phyloP scores from a whole-genome alignment of 2,797 vertebrate genomes.

The Saguinus oedipus region DNA sequence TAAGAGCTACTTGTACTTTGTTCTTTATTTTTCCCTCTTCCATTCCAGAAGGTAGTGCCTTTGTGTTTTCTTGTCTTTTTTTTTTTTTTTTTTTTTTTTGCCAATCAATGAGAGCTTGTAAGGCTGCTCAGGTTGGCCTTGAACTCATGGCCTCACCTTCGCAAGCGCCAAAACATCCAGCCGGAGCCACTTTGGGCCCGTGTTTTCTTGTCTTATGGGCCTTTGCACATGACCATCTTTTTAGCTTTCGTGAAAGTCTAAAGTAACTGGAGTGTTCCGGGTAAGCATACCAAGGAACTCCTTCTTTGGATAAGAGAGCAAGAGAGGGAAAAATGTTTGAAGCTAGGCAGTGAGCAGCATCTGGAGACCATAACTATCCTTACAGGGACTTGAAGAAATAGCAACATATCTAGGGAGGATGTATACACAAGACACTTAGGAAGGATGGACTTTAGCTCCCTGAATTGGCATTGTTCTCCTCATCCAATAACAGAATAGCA shows the following conservation, averaged over 20 bases:
- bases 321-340: not conserved
- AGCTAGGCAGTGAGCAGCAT: not conserved
- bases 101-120: too few species aligned
- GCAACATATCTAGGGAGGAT: not conserved
- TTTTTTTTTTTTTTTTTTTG: too few species aligned
- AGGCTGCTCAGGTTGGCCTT: too few species aligned
- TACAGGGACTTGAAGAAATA: not conserved
- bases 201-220: not conserved
- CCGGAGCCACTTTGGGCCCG: too few species aligned
- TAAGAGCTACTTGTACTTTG: not conserved
- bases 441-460: not conserved
- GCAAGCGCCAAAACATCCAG: too few species aligned
- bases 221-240: not conserved
- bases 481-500: not conserved
- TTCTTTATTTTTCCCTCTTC: not conserved
- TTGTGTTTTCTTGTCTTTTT: not conserved
- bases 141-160: too few species aligned
- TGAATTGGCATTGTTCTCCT: not conserved
- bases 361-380: not conserved
- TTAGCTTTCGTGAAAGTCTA: slow-evolving; percentile 2
- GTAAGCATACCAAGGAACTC: not conserved
- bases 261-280: not conserved
- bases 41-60: not conserved
- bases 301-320: not conserved
- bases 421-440: not conserved